Conservation (phyloP, 2,888 invertebrate genomes). For the Eutolmus rufibarbis region DNA sequence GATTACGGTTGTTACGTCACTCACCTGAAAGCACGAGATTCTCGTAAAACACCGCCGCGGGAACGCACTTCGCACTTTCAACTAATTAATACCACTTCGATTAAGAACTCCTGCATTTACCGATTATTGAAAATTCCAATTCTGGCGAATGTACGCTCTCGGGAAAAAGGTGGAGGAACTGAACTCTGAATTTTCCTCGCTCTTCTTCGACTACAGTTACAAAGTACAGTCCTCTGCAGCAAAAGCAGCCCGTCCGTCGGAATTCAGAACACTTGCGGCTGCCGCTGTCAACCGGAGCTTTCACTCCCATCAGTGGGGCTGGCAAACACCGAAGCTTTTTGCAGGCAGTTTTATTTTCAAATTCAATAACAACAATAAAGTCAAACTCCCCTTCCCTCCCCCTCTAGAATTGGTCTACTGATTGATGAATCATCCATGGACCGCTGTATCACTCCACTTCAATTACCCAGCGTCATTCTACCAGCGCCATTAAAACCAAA, state of each 20-base stretch:
- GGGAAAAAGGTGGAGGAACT: not conserved
- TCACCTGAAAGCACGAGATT: slow-evolving; percentile 39
- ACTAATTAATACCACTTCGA: not conserved
- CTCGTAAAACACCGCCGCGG: not conserved
- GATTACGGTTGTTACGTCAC: slow-evolving; percentile 39
- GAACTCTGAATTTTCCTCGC: slow-evolving; percentile 9
- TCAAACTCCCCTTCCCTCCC: too few species aligned
- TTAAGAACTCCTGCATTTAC: not conserved
- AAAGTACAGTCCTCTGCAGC: not conserved
- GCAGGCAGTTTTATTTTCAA: not conserved
- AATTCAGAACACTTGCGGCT: not conserved
- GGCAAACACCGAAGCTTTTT: not conserved
- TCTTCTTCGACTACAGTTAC: not conserved
- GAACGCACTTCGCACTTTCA: not conserved
- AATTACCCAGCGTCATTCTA: too few species aligned
- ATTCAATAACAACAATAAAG: not conserved
- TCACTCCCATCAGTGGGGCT: not conserved
- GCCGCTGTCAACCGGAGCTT: not conserved
- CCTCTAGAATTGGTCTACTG: too few species aligned
- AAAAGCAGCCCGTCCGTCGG: not conserved
- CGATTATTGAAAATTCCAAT: not conserved
- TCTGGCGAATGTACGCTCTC: not conserved
- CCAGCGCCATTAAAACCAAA: too few species aligned
- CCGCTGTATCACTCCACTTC: too few species aligned
- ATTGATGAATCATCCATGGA: too few species aligned